phyloP scores from a whole-genome alignment of 2,888 invertebrate species.

The Erebia palarica region DNA sequence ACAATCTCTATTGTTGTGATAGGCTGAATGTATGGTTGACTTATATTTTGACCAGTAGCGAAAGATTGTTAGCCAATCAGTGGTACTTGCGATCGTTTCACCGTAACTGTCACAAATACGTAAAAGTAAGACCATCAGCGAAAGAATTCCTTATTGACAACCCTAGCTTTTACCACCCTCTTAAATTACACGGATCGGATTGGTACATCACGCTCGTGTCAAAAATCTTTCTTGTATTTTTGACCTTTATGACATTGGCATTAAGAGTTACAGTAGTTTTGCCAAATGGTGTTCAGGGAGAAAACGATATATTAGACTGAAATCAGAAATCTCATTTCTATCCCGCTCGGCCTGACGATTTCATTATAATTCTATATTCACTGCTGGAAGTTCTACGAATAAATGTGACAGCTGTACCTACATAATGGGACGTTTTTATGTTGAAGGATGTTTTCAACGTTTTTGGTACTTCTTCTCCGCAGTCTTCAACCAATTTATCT shows the following conservation, averaged over 20 bases:
- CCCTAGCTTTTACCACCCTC: neutral
- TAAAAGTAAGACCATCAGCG: too few relatives aligned
- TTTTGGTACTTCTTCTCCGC: too few relatives aligned
- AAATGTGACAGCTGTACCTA: neutral
- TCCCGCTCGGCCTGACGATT: slow-evolving; percentile 4
- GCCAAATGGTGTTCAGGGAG: slow-evolving; percentile 1
- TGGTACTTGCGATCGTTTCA: too few relatives aligned
- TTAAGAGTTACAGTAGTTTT: neutral
- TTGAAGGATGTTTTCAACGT: too few relatives aligned
- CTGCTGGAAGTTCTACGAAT: neutral
- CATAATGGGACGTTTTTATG: neutral
- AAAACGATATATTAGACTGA: slow-evolving; percentile 1
- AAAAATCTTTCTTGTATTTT: slow-evolving; percentile 4
- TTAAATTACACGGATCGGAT: neutral
- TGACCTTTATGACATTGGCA: slow-evolving; percentile 1
- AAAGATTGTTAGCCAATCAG: too few relatives aligned
- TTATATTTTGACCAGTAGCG: too few relatives aligned
- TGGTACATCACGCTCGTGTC: neutral
- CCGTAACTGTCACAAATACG: too few relatives aligned
- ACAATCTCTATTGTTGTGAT: too few relatives aligned
- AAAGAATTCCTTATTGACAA: neutral
- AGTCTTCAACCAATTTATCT: too few relatives aligned
- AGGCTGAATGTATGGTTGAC: too few relatives aligned
- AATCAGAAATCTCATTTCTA: slow-evolving; percentile 17
- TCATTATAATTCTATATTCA: slow-evolving; percentile 8